These are phyloP conservation scores for Bursaphelenchus okinawaensis DNA, from an alignment of 2,888 invertebrate genomes.

Conservation along the genomic window DNA sequence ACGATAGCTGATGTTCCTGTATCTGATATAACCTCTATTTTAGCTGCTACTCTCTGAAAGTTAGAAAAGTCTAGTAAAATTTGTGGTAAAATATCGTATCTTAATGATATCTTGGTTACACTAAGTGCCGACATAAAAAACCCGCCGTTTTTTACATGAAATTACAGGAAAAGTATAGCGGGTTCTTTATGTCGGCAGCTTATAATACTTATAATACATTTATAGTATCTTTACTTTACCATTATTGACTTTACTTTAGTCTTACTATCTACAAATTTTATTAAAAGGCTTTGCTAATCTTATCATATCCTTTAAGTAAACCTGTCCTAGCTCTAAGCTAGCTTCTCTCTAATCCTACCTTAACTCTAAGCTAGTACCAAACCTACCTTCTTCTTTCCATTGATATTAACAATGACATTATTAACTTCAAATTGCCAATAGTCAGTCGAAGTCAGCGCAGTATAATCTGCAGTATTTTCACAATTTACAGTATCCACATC, in stretches of 20 bases:
- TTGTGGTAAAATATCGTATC: not conserved
- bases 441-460: slow-evolving; percentile 1
- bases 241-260: no score
- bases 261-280: no score
- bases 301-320: no score
- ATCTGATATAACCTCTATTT: slow-evolving; percentile 6
- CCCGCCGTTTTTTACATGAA: no score
- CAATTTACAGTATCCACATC: slow-evolving; percentile 14
- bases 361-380: no score
- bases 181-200: no score
- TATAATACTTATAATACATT: not conserved
- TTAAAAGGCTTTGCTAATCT: no score
- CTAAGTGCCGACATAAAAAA: no score
- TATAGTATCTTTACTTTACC: slow-evolving; percentile 1
- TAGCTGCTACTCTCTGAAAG: not conserved
- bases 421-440: slow-evolving; percentile 16
- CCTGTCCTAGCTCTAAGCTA: no score
- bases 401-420: not conserved
- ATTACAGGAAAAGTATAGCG: no score
- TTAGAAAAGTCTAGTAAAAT: no score
- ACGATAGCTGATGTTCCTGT: slow-evolving; percentile 14
- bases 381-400: not conserved
- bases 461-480: not conserved
- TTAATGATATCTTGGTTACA: not conserved
- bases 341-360: no score